Evolutionary conservation across 2,113 vertebrate genomes (phyloP).

Genomic region (Cyprinodon variegatus): DNA sequence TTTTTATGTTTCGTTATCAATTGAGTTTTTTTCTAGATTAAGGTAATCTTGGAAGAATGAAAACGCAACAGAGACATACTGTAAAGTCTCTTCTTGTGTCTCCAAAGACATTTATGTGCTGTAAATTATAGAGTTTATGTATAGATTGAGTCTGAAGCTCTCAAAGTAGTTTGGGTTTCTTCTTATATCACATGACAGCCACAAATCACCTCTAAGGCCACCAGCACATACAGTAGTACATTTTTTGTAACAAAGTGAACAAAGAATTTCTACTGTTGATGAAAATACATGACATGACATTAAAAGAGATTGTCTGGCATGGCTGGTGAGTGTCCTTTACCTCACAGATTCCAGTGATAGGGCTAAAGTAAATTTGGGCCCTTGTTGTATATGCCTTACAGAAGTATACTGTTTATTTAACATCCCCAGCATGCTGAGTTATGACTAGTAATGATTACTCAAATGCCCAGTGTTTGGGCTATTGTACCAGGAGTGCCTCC

Average conservation of each 20-base stretch:
- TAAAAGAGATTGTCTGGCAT: slow-evolving; percentile 60
- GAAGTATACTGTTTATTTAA: slow-evolving; percentile 86
- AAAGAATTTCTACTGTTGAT: slow-evolving; percentile 35
- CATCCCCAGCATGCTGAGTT: slow-evolving; percentile 79
- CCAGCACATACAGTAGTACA: slow-evolving; percentile 39
- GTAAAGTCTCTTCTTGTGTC: slow-evolving; percentile 9
- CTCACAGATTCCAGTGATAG: slow-evolving; percentile 80
- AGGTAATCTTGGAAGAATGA: background rate
- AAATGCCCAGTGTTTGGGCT: slow-evolving; percentile 81
- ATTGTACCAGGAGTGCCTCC: slow-evolving; percentile 79
- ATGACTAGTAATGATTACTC: slow-evolving; percentile 83
- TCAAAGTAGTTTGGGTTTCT: slow-evolving; percentile 31
- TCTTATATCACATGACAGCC: slow-evolving; percentile 45
- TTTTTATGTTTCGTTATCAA: too few relatives aligned
- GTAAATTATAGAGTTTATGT: slow-evolving; percentile 33
- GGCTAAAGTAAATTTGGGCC: slow-evolving; percentile 81
- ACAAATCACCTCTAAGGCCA: slow-evolving; percentile 59
- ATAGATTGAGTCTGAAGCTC: slow-evolving; percentile 19
- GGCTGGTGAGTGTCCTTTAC: slow-evolving; percentile 76
- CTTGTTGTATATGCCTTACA: slow-evolving; percentile 82
- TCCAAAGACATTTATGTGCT: slow-evolving; percentile 5
- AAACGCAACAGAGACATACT: background rate
- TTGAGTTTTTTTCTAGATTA: background rate
- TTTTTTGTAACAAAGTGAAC: slow-evolving; percentile 28
- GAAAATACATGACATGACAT: slow-evolving; percentile 60